phyloP scores from a whole-genome alignment of 2,797 vertebrate species.

The Peromyscus aztecus region DNA sequence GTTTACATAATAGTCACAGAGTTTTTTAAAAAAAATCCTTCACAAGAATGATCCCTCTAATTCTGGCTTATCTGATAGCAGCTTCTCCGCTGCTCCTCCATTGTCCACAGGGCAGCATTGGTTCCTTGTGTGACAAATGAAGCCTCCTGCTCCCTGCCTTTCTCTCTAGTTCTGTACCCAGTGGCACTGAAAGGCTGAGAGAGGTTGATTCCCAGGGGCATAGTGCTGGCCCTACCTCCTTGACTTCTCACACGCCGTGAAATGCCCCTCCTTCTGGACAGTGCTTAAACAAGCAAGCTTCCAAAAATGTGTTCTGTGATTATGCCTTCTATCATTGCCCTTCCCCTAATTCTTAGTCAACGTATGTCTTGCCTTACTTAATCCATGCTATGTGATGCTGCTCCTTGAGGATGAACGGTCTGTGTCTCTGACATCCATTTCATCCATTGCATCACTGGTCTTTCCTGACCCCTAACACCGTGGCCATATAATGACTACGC shows the following conservation, averaged over 20 bases:
- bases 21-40: neutral
- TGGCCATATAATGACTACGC: neutral
- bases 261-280: neutral
- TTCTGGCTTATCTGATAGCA: neutral
- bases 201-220: neutral
- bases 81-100: neutral
- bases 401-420: neutral
- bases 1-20: neutral
- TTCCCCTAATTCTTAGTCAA: neutral
- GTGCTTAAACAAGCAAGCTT: neutral
- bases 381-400: neutral
- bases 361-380: neutral
- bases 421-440: neutral
- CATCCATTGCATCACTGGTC: neutral
- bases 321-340: neutral
- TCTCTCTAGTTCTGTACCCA: neutral
- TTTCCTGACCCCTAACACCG: neutral
- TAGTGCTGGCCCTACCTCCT: neutral
- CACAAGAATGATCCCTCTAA: neutral
- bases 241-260: neutral
- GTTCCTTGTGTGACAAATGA: neutral
- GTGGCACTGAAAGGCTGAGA: neutral
- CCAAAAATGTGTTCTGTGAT: neutral
- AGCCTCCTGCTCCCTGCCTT: neutral
- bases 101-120: neutral